phyloP scores from a whole-genome alignment of 35 echinoderm and acorn worm genomes.

The Holothuria glaberrima region DNA sequence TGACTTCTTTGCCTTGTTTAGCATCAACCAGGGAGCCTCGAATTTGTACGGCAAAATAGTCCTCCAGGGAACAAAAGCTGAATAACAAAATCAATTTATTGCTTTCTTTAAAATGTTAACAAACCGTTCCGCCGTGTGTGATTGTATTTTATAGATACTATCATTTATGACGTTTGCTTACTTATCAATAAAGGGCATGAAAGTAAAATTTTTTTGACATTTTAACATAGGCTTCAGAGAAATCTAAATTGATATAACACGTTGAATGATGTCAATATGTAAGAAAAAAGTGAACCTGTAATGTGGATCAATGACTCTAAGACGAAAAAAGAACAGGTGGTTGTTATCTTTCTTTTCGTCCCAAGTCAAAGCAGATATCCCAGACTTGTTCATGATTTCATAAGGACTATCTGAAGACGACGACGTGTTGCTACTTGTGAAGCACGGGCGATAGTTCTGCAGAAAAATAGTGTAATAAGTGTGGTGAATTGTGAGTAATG shows the following conservation, averaged over 20 bases:
- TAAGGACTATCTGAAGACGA: constrained; percentile 19
- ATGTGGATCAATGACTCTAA: constrained; percentile 72
- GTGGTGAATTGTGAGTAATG: no score
- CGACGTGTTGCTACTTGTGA: constrained; percentile 27
- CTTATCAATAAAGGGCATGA: no score
- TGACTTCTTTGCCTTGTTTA: constrained; percentile 12
- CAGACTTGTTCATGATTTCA: constrained; percentile 69
- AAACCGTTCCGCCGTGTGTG: no score
- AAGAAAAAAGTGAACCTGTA: constrained; percentile 60
- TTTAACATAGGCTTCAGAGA: no score
- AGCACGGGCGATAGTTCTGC: constrained; percentile 76
- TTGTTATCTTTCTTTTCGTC: constrained; percentile 17
- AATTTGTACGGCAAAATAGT: constrained; percentile 67
- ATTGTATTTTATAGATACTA: no score
- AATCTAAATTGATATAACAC: no score
- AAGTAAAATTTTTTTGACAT: no score
- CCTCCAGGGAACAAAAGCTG: constrained; percentile 73
- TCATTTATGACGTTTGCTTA: no score
- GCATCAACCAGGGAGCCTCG: constrained; percentile 6
- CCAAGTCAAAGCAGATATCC: constrained; percentile 60
- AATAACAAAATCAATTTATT: background rate
- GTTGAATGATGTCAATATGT: no score
- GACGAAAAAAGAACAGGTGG: constrained; percentile 66
- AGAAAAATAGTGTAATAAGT: background rate
- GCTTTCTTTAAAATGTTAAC: no score